These are phyloP conservation scores for Acanthurus lineatus DNA, from an alignment of 2,797 vertebrate genomes.

Conservation along the genomic window DNA sequence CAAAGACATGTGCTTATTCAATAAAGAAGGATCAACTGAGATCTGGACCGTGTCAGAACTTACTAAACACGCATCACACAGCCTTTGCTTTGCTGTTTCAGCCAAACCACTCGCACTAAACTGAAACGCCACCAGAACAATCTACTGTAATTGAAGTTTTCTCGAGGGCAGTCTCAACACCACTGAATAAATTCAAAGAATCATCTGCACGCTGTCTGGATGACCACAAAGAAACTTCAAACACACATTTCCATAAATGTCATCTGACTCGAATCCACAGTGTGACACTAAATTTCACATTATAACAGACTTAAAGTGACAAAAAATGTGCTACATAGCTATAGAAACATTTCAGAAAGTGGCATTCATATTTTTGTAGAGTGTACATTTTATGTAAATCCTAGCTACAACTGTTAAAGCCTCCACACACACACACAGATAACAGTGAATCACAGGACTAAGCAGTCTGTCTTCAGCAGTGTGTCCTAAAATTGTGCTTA, in stretches of 20 bases:
- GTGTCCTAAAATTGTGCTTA: not conserved
- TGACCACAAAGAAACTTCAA: constrained; percentile 68
- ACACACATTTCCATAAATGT: constrained; percentile 59
- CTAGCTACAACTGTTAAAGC: constrained; percentile 1
- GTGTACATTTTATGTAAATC: constrained; percentile 10
- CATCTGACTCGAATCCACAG: constrained; percentile 35
- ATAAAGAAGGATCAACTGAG: constrained; percentile 69
- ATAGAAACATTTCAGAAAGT: constrained; percentile 10
- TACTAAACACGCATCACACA: constrained; percentile 62
- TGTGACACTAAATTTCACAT: constrained; percentile 39
- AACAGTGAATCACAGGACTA: not conserved
- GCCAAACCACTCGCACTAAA: constrained; percentile 73
- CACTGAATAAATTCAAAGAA: constrained; percentile 65
- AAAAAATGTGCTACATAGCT: constrained; percentile 1
- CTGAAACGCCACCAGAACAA: constrained; percentile 77
- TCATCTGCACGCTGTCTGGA: constrained; percentile 64
- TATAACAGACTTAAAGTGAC: not conserved
- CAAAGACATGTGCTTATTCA: constrained; percentile 77
- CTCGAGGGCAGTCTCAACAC: constrained; percentile 67
- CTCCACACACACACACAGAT: not conserved
- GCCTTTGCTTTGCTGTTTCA: constrained; percentile 49
- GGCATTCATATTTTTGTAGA: not conserved
- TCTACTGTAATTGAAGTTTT: constrained; percentile 75
- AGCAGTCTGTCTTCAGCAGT: too few species aligned
- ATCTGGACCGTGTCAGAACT: constrained; percentile 78